Evolutionary conservation across 2,888 invertebrate genomes (phyloP).

Genomic region (Diarsia mendica): DNA sequence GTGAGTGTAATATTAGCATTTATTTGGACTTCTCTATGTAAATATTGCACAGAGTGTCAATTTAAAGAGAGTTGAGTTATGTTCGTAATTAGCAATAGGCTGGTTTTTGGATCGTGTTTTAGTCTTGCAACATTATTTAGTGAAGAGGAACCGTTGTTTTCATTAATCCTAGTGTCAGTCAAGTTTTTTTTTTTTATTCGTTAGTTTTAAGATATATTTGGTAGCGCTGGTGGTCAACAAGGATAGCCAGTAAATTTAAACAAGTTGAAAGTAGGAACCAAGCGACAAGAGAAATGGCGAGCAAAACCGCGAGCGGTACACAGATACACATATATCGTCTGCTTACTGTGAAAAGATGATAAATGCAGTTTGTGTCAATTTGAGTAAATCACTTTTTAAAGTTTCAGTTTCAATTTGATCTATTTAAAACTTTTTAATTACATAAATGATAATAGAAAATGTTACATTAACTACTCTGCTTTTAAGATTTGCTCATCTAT

Average conservation of each 20-base stretch:
- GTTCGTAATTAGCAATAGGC: conserved; percentile 8
- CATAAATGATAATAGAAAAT: no score
- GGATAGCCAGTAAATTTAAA: neutral
- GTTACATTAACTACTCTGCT: no score
- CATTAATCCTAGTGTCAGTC: neutral
- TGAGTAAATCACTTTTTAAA: no score
- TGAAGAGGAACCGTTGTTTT: neutral
- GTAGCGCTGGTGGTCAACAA: neutral
- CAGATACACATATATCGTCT: no score
- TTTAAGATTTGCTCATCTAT: no score
- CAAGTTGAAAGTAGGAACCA: neutral
- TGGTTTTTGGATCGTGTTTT: neutral
- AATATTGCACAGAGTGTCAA: conserved; percentile 35
- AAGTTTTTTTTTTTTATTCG: neutral
- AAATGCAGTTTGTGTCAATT: no score
- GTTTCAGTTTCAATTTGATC: no score
- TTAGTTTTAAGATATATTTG: neutral
- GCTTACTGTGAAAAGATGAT: no score
- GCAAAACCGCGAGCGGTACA: no score
- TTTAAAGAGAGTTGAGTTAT: conserved; percentile 20
- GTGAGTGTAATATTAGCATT: conserved; percentile 39
- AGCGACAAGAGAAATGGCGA: neutral
- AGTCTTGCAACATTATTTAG: neutral
- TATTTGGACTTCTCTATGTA: conserved; percentile 32
- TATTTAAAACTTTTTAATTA: no score